Percentiles rank a stretch among this genome's conserved stretches.
These are phyloP conservation scores for Pantelozetes paolii DNA, from an alignment of 2,888 invertebrate species.

Conservation along the genomic window DNA sequence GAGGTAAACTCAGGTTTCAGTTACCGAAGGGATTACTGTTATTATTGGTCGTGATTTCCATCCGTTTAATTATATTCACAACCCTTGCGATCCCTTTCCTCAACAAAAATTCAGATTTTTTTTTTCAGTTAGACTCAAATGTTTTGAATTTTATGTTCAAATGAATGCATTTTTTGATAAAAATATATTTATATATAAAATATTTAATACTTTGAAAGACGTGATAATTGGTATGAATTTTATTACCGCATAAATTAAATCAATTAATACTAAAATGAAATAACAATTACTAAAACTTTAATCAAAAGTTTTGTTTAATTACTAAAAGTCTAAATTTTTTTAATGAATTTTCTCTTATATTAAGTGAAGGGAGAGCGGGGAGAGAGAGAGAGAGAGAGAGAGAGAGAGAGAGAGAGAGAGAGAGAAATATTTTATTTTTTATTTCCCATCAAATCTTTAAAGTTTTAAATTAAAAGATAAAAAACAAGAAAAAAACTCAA, in stretches of 20 bases:
- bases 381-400: no score
- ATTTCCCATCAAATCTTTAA: no score
- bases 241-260: slow-evolving; percentile 6
- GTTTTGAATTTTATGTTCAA: no score
- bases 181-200: not conserved
- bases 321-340: no score
- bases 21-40: not conserved
- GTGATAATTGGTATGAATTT: slow-evolving; percentile 4
- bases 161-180: not conserved
- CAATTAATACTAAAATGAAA: slow-evolving; percentile 12
- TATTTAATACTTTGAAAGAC: not conserved
- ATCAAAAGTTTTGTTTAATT: not conserved
- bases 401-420: no score
- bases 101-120: no score
- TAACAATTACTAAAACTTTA: not conserved
- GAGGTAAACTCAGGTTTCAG: not conserved
- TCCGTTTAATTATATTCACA: not conserved
- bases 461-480: no score
- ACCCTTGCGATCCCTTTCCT: not conserved
- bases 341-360: no score
- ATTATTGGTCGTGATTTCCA: slow-evolving; percentile 8
- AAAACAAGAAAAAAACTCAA: no score
- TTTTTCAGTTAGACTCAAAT: no score
- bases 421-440: no score
- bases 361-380: no score